Evolutionary conservation across 2,797 vertebrate genomes (phyloP).

Genomic region (Acanthiza pusilla): DNA sequence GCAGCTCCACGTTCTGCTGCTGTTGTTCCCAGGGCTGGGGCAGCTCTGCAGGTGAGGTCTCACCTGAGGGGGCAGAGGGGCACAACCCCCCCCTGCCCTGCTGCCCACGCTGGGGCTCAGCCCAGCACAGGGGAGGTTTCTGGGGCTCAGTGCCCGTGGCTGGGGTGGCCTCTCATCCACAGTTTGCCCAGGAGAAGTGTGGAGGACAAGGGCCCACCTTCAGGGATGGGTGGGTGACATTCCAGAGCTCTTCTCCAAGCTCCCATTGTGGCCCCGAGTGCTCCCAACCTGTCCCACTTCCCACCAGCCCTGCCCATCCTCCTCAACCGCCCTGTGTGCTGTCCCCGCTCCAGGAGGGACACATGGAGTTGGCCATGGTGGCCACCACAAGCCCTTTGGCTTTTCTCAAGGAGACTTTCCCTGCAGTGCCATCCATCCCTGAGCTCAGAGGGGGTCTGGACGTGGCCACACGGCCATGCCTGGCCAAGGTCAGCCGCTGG

Average conservation of each 20-base stretch:
- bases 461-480: accelerated
- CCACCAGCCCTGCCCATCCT: neutral
- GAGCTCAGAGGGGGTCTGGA: accelerated
- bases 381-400: neutral
- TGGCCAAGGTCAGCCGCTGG: neutral
- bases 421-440: accelerated
- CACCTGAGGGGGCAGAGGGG: neutral
- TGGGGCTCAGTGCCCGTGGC: neutral
- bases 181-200: accelerated
- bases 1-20: neutral
- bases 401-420: accelerated
- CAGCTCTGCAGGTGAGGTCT: neutral
- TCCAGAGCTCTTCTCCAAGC: neutral
- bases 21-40: neutral
- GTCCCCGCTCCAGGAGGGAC: neutral
- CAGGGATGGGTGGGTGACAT: neutral
- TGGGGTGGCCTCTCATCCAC: neutral
- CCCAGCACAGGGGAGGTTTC: neutral
- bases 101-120: neutral
- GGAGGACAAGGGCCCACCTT: neutral
- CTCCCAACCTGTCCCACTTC: neutral
- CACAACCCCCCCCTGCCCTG: neutral
- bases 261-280: accelerated
- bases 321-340: accelerated
- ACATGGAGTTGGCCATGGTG: accelerated